Conservation (phyloP, 2,888 invertebrate genomes). For the Dicranocentrus wangi region DNA sequence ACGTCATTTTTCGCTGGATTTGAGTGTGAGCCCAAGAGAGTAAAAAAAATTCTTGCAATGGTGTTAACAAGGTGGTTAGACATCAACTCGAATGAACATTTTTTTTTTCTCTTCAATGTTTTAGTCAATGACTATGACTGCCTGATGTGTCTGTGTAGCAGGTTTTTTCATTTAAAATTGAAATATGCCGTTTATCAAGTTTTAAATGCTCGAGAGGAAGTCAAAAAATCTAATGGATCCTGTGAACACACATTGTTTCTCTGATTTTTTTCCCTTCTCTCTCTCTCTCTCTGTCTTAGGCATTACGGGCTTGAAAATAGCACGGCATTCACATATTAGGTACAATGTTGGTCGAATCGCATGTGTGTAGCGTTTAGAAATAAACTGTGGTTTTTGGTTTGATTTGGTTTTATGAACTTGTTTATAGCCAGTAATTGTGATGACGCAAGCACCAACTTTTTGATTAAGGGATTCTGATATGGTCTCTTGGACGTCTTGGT, state of each 20-base stretch:
- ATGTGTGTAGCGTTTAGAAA: slow-evolving; percentile 39
- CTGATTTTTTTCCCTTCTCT: too few relatives aligned
- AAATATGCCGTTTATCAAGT: slow-evolving; percentile 34
- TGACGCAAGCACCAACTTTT: slow-evolving; percentile 45
- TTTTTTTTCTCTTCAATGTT: too few relatives aligned
- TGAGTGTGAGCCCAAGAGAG: neutral
- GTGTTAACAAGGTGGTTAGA: neutral
- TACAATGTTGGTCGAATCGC: too few relatives aligned
- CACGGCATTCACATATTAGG: too few relatives aligned
- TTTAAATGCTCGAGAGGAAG: slow-evolving; percentile 27
- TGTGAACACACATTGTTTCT: too few relatives aligned
- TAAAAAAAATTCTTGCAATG: neutral
- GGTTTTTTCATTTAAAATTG: slow-evolving; percentile 12
- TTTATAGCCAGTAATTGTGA: slow-evolving; percentile 60
- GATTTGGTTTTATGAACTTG: slow-evolving; percentile 65
- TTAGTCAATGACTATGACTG: slow-evolving; percentile 2
- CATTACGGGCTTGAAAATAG: too few relatives aligned
- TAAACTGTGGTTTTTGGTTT: slow-evolving; percentile 59
- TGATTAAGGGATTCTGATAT: slow-evolving; percentile 38
- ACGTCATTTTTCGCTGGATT: neutral
- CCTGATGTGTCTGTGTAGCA: neutral
- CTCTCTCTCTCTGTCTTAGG: too few relatives aligned
- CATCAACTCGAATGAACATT: too few relatives aligned
- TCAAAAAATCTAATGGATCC: too few relatives aligned
- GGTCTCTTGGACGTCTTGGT: slow-evolving; percentile 34